Conservation (phyloP, 2,888 invertebrate genomes). For the Chaetoderma sp. region DNA sequence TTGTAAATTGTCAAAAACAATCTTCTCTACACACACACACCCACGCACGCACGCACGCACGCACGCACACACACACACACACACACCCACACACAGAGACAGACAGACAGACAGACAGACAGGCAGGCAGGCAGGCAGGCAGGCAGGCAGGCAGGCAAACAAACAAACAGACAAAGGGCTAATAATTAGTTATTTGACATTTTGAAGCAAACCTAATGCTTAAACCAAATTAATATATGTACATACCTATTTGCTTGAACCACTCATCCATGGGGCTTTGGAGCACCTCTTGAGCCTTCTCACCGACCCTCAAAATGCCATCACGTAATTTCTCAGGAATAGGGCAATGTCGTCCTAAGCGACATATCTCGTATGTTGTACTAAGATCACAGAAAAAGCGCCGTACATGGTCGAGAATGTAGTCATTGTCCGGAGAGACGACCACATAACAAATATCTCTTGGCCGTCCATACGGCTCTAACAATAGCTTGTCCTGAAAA, state of each 20-base stretch:
- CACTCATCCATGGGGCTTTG: constrained; percentile 85
- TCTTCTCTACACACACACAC: no score
- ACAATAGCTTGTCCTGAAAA: constrained; percentile 83
- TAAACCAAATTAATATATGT: not conserved
- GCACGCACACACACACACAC: no score
- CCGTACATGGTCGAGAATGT: constrained; percentile 80
- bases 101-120: no score
- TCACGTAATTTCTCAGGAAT: constrained; percentile 85
- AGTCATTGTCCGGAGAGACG: constrained; percentile 91
- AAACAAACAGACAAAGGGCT: no score
- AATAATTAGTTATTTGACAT: no score
- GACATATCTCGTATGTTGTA: constrained; percentile 92
- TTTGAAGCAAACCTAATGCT: no score
- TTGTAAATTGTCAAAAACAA: no score
- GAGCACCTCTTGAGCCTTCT: constrained; percentile 75
- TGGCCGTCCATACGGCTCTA: constrained; percentile 96
- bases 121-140: no score
- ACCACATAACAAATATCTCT: constrained; percentile 96
- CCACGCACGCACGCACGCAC: no score
- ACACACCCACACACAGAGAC: no score
- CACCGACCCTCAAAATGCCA: constrained; percentile 87
- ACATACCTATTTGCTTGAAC: constrained; percentile 80
- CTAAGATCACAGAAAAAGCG: constrained; percentile 94
- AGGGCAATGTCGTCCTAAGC: constrained; percentile 92
- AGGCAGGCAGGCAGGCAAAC: no score